Evolutionary conservation across 1,140 invertebrate species (phyloP), one percentile per base, ranked within the genome.

Genomic region (Scaptomyza pallida): DNA sequence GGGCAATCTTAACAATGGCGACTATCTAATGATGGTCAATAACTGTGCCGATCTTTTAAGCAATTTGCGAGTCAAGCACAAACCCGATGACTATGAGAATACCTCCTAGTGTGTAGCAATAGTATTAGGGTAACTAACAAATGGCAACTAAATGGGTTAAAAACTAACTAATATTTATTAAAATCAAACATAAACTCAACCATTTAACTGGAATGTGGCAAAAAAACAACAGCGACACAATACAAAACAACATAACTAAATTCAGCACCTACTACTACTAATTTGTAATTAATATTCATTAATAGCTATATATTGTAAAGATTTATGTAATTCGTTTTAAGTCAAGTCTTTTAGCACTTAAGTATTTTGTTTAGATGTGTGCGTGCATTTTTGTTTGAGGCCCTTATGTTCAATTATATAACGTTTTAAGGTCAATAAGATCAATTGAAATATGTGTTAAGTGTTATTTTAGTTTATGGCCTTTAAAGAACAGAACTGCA

Each of bases 61-160:
- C 60, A 91, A 91, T 83, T 90, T 91, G 59, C 89, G 90, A 72
- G 91, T 75, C 62, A 91, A 91, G 89, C 90, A 91, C 90, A 91
- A 91, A 91, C 80, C 89, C 72, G 90, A 91, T 83, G 90, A 91
- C 90, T 91, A 83, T 91, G 90, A 90, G 79, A 91, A 91, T 89
- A 89, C 90, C 83, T 90, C 90, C 89, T 91, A 91, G 89, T 91
- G 81, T 85, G 78, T 90, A 89, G 83, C 68, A 57, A 63, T 68
- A 80, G 80, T 57, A 55, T 48, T 85, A 85, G 78, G 65, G 63
- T 85, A 86, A 76, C 40, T 50, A 67, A 72, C 15, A 33, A 61
- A 63, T 47, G 17, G 5, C 21, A 52, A 56, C 56, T 52, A 59
- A 50, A 48, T 62, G 52, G 75, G 63, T 52, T 37, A 68, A 78